Evolutionary conservation across 2,113 vertebrate species (phyloP).

Genomic region (Poeciliopsis occidentalis): DNA sequence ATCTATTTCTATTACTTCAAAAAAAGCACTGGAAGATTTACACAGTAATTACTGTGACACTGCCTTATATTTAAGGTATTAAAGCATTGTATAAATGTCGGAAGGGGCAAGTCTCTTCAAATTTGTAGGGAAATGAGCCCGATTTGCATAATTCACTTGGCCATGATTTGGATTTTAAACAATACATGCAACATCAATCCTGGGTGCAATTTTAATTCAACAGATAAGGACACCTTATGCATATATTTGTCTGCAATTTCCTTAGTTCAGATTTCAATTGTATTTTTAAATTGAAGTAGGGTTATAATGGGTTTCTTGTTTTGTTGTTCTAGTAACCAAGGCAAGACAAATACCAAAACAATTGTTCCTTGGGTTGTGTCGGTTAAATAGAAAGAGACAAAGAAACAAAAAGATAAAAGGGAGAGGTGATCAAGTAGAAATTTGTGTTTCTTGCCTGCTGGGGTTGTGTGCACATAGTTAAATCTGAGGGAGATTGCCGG

Average conservation of each 20-base stretch:
- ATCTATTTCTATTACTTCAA: slow-evolving; percentile 25
- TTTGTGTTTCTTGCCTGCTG: slow-evolving; percentile 54
- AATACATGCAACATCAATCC: slow-evolving; percentile 48
- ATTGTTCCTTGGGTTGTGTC: slow-evolving; percentile 34
- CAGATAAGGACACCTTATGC: slow-evolving; percentile 61
- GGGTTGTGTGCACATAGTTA: slow-evolving; percentile 27
- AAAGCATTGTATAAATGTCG: slow-evolving; percentile 52
- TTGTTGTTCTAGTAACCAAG: slow-evolving; percentile 13
- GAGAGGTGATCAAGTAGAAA: slow-evolving; percentile 65
- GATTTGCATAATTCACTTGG: slow-evolving; percentile 73
- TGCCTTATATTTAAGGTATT: slow-evolving; percentile 62
- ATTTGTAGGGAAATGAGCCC: slow-evolving; percentile 64
- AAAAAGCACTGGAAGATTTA: neutral
- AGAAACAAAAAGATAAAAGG: slow-evolving; percentile 57
- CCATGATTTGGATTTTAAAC: slow-evolving; percentile 65
- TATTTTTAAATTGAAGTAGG: slow-evolving; percentile 48
- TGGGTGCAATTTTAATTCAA: slow-evolving; percentile 67
- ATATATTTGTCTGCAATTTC: slow-evolving; percentile 65
- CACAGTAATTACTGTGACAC: slow-evolving; percentile 44
- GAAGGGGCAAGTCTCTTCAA: slow-evolving; percentile 59
- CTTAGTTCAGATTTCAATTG: slow-evolving; percentile 58
- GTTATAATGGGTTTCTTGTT: slow-evolving; percentile 38
- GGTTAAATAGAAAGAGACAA: slow-evolving; percentile 36
- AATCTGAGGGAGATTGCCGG: slow-evolving; percentile 60
- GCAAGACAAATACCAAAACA: slow-evolving; percentile 57